A percentile compares a stretch with the other conserved stretches of the same genome.
Evolutionary conservation across 2,797 vertebrate genomes (phyloP).

Genomic region (Pyrocephalus nanus): DNA sequence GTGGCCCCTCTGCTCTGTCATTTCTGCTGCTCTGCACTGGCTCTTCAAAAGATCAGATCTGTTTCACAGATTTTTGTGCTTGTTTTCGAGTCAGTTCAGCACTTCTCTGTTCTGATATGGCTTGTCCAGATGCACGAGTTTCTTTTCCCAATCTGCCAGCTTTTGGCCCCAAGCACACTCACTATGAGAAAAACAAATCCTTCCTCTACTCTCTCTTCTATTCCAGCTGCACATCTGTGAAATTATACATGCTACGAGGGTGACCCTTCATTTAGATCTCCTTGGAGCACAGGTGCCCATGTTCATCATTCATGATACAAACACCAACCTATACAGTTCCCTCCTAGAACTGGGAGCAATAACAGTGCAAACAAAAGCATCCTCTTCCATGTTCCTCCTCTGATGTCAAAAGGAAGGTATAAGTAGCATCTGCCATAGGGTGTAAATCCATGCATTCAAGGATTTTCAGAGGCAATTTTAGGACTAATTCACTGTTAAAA

Average conservation of each 20-base stretch:
- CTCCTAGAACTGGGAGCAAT: background rate
- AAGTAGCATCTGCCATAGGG: background rate
- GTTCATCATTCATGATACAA: background rate
- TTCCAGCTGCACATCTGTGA: background rate
- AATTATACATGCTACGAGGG: background rate
- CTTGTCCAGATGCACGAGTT: background rate
- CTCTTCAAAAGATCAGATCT: conserved; percentile 3
- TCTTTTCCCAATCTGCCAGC: background rate
- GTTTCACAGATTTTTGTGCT: conserved; percentile 3
- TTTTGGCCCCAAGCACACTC: background rate
- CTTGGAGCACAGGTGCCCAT: background rate
- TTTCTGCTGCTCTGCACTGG: background rate
- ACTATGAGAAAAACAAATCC: background rate
- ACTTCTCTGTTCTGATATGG: background rate
- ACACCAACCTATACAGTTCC: background rate
- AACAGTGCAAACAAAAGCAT: background rate
- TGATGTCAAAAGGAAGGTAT: background rate
- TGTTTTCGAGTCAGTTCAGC: background rate
- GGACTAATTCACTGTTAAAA: background rate
- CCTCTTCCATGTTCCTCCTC: background rate
- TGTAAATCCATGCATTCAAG: background rate
- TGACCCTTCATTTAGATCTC: background rate
- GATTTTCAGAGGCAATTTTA: background rate
- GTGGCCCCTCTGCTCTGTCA: background rate
- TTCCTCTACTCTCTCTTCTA: background rate